phyloP scores from a whole-genome alignment of 1,140 invertebrate genomes.

The Monomorium pharaonis region DNA sequence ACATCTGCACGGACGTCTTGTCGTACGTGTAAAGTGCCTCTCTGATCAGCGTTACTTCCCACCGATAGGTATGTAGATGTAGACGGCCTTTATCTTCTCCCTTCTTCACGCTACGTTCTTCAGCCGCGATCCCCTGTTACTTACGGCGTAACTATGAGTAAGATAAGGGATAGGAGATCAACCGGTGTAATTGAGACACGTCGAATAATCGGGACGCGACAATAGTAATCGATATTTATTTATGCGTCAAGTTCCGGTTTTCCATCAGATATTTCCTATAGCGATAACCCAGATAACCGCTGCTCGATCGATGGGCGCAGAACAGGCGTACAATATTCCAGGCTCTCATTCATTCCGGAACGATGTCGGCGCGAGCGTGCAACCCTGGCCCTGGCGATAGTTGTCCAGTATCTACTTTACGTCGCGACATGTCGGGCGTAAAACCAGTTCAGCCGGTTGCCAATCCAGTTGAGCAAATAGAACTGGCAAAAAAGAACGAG shows the following conservation, averaged over 20 bases:
- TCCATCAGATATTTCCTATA: not conserved
- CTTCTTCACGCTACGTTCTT: not conserved
- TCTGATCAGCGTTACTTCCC: conserved; percentile 19
- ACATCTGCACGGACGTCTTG: conserved; percentile 3
- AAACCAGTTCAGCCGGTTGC: conserved; percentile 53
- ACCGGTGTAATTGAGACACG: not conserved
- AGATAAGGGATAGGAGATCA: not conserved
- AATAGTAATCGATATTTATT: not conserved
- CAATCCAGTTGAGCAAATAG: conserved; percentile 52
- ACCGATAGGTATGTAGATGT: not conserved
- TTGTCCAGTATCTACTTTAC: conserved; percentile 57
- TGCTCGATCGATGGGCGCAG: not conserved
- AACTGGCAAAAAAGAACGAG: conserved; percentile 28
- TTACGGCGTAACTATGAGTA: not conserved
- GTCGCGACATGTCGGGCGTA: conserved; percentile 48
- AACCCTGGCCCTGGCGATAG: conserved; percentile 14
- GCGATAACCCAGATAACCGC: not conserved
- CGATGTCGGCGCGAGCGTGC: conserved; percentile 25
- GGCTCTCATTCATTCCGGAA: conserved; percentile 15
- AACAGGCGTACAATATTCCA: not conserved
- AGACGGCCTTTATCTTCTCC: not conserved
- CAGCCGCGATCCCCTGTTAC: not conserved
- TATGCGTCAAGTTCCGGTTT: not conserved
- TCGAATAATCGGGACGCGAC: not conserved
- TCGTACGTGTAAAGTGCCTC: not conserved